These are phyloP conservation scores for Leptobrachium ailaonicum DNA, from an alignment of 2,113 vertebrate species.

Conservation along the genomic window DNA sequence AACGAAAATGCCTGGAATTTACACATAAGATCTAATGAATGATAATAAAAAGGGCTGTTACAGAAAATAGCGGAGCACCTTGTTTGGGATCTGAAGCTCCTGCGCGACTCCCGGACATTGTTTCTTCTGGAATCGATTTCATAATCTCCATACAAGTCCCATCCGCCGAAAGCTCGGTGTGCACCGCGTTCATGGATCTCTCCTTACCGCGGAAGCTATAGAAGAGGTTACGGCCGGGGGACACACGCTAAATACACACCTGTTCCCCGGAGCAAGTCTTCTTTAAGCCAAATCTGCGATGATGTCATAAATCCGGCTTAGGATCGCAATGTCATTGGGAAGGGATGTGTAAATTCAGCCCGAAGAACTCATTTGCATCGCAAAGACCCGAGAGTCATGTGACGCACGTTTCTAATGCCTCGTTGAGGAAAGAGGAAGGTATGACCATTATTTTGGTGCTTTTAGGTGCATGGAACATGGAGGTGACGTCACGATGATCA, in stretches of 20 bases:
- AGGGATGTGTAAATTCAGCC: conserved; percentile 48
- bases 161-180: conserved; percentile 42
- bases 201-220: conserved; percentile 57
- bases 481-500: too few relatives aligned
- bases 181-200: conserved; percentile 51
- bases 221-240: conserved; percentile 52
- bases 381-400: conserved; percentile 3
- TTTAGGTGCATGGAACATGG: too few relatives aligned
- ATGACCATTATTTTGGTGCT: too few relatives aligned
- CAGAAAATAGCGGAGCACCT: conserved; percentile 52
- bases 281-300: conserved; percentile 60
- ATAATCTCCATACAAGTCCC: conserved; percentile 52
- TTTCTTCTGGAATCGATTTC: conserved; percentile 63
- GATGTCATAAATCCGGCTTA: conserved; percentile 67
- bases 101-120: conserved; percentile 46
- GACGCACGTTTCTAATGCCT: background rate
- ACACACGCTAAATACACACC: conserved; percentile 42
- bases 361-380: conserved; percentile 29
- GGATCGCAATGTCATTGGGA: conserved; percentile 61
- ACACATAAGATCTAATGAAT: too few relatives aligned
- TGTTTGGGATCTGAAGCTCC: conserved; percentile 59
- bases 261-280: conserved; percentile 53
- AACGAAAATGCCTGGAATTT: too few relatives aligned
- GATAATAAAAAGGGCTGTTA: too few relatives aligned
- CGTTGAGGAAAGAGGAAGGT: background rate